phyloP scores from a whole-genome alignment of 2,888 invertebrate species.

The Teinopalpus imperialis region DNA sequence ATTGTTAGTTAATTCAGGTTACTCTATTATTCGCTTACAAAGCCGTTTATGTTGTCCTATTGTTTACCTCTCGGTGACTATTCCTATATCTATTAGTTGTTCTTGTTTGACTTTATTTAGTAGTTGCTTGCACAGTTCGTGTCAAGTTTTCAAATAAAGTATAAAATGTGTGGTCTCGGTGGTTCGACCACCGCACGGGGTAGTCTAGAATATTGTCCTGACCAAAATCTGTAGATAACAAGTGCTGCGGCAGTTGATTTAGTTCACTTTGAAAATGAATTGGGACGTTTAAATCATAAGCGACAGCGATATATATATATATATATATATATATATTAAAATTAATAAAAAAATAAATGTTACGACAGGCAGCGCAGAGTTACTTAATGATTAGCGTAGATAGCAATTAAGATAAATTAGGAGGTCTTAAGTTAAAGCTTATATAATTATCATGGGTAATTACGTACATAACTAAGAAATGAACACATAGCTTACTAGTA shows the following conservation, averaged over 20 bases:
- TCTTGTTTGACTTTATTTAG: slow-evolving; percentile 11
- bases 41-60: slow-evolving; percentile 16
- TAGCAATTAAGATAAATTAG: too few relatives aligned
- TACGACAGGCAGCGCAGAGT: too few relatives aligned
- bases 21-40: slow-evolving; percentile 14
- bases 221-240: slow-evolving; percentile 20
- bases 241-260: slow-evolving; percentile 18
- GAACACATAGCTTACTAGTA: too few relatives aligned
- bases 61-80: slow-evolving; percentile 4
- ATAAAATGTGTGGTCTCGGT: background rate
- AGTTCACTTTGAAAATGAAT: slow-evolving; percentile 31
- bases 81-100: slow-evolving; percentile 5
- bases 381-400: too few relatives aligned
- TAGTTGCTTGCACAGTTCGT: slow-evolving; percentile 2
- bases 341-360: too few relatives aligned
- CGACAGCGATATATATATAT: slow-evolving; percentile 10
- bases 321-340: too few relatives aligned
- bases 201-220: slow-evolving; percentile 12
- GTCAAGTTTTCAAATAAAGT: slow-evolving; percentile 22
- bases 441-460: too few relatives aligned
- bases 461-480: too few relatives aligned
- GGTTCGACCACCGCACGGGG: background rate
- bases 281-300: slow-evolving; percentile 15
- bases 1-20: slow-evolving; percentile 17
- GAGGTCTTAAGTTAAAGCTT: too few relatives aligned